Percentiles rank a stretch among this genome's conserved stretches.
These are phyloP conservation scores for Lineus longissimus DNA, from an alignment of 1,140 invertebrate species.

Conservation along the genomic window DNA sequence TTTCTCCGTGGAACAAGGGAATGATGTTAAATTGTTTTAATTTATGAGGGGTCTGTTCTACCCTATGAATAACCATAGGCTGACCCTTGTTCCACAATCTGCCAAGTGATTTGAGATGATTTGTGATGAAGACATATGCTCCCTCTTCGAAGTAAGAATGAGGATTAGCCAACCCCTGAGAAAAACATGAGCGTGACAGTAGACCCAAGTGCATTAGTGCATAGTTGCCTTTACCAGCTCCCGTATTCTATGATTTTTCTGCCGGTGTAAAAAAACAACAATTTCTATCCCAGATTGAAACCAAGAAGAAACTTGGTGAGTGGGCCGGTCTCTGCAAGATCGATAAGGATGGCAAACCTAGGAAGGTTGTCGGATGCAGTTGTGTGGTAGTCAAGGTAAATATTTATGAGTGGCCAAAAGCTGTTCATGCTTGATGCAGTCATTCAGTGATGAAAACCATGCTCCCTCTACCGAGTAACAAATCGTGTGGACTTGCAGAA, in stretches of 20 bases:
- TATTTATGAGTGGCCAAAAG: background rate
- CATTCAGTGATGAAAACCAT: constrained; percentile 5
- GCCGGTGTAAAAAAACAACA: too few relatives aligned
- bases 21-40: constrained; percentile 5
- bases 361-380: constrained; percentile 97
- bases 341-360: constrained; percentile 96
- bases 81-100: too few relatives aligned
- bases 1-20: too few relatives aligned
- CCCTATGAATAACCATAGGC: background rate
- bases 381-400: constrained; percentile 81
- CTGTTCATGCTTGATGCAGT: background rate
- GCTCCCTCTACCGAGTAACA: constrained; percentile 9
- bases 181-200: too few relatives aligned
- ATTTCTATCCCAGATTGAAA: constrained; percentile 68
- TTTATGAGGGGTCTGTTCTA: too few relatives aligned
- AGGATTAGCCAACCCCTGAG: constrained; percentile 22
- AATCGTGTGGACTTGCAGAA: constrained; percentile 3
- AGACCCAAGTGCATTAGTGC: background rate
- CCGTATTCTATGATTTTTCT: too few relatives aligned
- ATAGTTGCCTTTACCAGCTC: background rate
- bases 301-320: constrained; percentile 98
- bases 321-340: constrained; percentile 99
- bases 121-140: constrained; percentile 20
- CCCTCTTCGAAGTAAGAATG: constrained; percentile 32
- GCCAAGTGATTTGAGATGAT: too few relatives aligned